phyloP scores from a whole-genome alignment of 2,888 invertebrate genomes.

The Xanthostigma xanthostigma region DNA sequence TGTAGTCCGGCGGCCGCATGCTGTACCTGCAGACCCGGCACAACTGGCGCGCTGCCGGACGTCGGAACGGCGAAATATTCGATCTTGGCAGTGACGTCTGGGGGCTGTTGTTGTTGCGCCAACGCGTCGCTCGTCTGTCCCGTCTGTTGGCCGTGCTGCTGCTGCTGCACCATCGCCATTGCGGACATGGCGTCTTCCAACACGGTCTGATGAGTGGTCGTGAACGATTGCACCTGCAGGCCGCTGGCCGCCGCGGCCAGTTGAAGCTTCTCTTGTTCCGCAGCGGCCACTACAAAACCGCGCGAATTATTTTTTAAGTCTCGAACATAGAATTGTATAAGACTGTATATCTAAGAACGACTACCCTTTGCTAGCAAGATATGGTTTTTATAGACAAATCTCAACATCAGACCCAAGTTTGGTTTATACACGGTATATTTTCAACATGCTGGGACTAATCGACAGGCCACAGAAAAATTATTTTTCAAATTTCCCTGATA shows the following conservation, averaged over 20 bases:
- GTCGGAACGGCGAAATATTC: conserved; percentile 32
- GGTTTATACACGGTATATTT: conserved; percentile 1
- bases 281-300: conserved; percentile 9
- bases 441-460: too few species aligned
- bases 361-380: too few species aligned
- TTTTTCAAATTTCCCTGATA: too few species aligned
- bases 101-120: not conserved
- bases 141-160: conserved; percentile 11
- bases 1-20: conserved; percentile 18
- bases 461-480: too few species aligned
- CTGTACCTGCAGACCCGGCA: conserved; percentile 17
- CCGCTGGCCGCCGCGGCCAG: conserved; percentile 9
- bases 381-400: too few species aligned
- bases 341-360: too few species aligned
- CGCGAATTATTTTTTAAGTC: not conserved
- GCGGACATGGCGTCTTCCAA: conserved; percentile 15
- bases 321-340: not conserved
- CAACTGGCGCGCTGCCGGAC: conserved; percentile 14
- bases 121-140: not conserved
- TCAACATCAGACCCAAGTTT: not conserved
- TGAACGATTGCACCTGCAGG: conserved; percentile 8
- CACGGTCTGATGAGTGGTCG: conserved; percentile 7
- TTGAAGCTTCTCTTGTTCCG: conserved; percentile 12
- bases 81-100: conserved; percentile 13
- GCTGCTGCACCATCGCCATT: conserved; percentile 23